Conservation (phyloP, 2,888 invertebrate genomes). For the Drosophila demipolita region DNA sequence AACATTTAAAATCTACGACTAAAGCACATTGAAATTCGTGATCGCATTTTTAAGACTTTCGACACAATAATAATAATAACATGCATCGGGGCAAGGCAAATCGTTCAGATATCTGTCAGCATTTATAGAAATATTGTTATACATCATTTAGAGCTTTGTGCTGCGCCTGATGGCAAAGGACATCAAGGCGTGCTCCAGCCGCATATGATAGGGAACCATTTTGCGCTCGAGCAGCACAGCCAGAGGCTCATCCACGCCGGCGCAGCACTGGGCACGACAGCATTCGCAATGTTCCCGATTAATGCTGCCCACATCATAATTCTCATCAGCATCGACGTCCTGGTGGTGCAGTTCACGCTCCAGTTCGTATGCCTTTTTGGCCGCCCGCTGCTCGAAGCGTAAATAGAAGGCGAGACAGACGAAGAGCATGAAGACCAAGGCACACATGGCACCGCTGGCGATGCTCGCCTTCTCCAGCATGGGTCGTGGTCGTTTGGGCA, state of each 20-base stretch:
- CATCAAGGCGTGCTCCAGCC: conserved; percentile 75
- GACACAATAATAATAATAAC: conserved; percentile 23
- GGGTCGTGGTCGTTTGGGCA: conserved; percentile 89
- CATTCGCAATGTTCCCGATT: conserved; percentile 62
- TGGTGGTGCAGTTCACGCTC: conserved; percentile 56
- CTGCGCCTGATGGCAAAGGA: conserved; percentile 77
- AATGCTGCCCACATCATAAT: conserved; percentile 20
- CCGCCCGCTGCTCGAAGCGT: conserved; percentile 85
- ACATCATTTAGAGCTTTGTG: conserved; percentile 66
- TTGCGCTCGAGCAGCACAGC: conserved; percentile 45
- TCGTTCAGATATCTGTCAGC: conserved; percentile 27
- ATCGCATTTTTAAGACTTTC: conserved; percentile 29
- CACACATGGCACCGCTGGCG: conserved; percentile 91
- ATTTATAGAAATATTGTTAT: conserved; percentile 21
- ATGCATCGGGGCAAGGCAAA: conserved; percentile 41
- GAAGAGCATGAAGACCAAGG: conserved; percentile 87
- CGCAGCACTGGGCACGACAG: conserved; percentile 62
- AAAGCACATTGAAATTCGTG: conserved; percentile 66
- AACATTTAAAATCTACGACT: conserved; percentile 49
- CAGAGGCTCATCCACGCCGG: conserved; percentile 53
- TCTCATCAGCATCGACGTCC: conserved; percentile 21
- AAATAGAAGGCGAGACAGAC: conserved; percentile 87
- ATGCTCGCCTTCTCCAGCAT: conserved; percentile 93
- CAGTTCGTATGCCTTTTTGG: conserved; percentile 71
- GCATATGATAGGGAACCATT: conserved; percentile 63